Base-by-base conservation (phyloP, 2,888 invertebrate genomes). In the Crematogaster levior region DNA sequence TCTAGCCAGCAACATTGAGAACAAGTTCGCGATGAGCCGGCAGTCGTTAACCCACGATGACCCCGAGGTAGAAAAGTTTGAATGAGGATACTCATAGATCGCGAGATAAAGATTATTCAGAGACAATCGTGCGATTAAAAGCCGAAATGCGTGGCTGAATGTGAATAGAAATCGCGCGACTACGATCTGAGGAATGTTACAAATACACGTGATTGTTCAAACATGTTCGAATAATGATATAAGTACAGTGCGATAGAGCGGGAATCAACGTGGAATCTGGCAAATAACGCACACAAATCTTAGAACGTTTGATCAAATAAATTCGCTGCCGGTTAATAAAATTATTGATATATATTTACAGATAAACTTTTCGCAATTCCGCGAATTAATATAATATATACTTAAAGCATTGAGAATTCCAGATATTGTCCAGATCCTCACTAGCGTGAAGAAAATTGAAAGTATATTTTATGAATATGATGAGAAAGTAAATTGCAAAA, bases 1-100 rank as follows among this genome's bases (percentile, higher is more conserved):
- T 79, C 21, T 15, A 63, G 58, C 30, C 70, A n/a, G n/a, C n/a
- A 46, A 46, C 53, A 34, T 68, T 56, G 56, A 30, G 77, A 46
- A 66, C 43, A 56, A 73, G 46, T 48, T 51, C 65, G 53, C 53
- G 27, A 65, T 40, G 51, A 79, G 48, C 21, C 37, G 48, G 60
- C 79, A 81, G 83, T 81, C 83, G 83, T 83, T 81, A 83, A 83
- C 83, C 81, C 81, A 30, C 56, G 51, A 48, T n/a, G 79, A 79
- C 66, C 82, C 56, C 65, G 65, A 15, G 40, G 63, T 21, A 74
- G 66, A 40, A 48, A 51, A 46, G 79, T 68, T 60, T 79, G 79
- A 82, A 82, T 79, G 79, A 24, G 27, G 48, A 82, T 82, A 77
- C 79, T 82, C 40, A 56, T 37, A 43, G 73, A 85, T 75, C 72